Percentiles rank a stretch among this genome's conserved stretches.
Conservation (phyloP, 2,797 vertebrate genomes). For the Vireo griseus region DNA sequence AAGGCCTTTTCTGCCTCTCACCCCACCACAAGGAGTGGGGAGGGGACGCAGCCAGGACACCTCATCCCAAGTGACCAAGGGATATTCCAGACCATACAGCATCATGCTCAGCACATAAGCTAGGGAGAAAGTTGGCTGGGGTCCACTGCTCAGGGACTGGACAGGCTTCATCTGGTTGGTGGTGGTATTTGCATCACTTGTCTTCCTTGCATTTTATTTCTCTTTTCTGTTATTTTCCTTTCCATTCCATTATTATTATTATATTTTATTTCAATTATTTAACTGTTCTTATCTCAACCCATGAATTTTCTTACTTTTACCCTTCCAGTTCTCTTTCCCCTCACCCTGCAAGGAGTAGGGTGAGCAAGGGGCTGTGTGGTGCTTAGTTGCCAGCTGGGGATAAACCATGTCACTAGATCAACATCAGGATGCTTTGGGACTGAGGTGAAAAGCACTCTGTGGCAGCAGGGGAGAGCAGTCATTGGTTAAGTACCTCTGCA, state of each 20-base stretch:
- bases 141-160: neutral
- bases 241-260: too few relatives aligned
- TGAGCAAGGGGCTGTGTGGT: neutral
- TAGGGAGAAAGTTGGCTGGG: neutral
- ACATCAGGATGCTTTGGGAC: neutral
- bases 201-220: neutral
- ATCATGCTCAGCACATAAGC: neutral
- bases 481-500: neutral
- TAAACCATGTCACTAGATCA: neutral
- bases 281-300: neutral
- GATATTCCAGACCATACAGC: neutral
- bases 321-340: neutral
- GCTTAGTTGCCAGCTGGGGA: neutral
- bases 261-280: neutral
- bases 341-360: neutral
- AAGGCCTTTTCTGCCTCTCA: neutral
- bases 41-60: neutral
- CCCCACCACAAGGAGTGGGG: neutral
- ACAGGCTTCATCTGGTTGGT: neutral
- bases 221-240: neutral
- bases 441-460: neutral
- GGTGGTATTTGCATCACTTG: neutral
- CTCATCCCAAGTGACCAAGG: neutral
- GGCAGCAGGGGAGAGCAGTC: neutral
- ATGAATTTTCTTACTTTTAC: neutral